Percentiles rank a stretch among this genome's conserved stretches.
These are phyloP conservation scores for Diabrotica balteata DNA, from an alignment of 2,888 invertebrate genomes.

Conservation along the genomic window DNA sequence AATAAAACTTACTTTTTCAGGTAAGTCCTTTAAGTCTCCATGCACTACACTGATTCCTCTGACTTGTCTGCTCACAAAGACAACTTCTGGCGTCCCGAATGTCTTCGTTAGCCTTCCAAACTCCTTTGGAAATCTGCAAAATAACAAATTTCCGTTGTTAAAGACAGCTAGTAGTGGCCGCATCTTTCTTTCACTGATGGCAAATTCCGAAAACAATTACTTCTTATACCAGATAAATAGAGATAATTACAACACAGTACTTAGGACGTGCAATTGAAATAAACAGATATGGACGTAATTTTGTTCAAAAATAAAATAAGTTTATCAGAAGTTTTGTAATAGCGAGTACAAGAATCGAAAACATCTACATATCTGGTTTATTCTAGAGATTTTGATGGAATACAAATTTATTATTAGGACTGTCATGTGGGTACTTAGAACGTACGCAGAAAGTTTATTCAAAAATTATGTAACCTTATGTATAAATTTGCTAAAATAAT, in stretches of 20 bases:
- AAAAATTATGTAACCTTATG: background rate
- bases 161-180: conserved; percentile 17
- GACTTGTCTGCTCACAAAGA: conserved; percentile 17
- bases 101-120: conserved; percentile 21
- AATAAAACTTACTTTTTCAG: conserved; percentile 19
- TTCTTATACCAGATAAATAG: conserved; percentile 19
- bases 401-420: background rate
- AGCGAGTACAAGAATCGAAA: conserved; percentile 1
- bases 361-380: conserved; percentile 3
- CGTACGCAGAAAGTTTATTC: background rate
- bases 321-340: conserved; percentile 15
- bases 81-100: conserved; percentile 3
- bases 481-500: background rate
- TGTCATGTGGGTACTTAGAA: background rate
- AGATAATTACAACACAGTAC: conserved; percentile 19
- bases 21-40: conserved; percentile 25
- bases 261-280: conserved; percentile 1
- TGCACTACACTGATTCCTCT: conserved; percentile 19
- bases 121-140: conserved; percentile 29
- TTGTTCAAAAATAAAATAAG: conserved; percentile 5
- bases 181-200: conserved; percentile 17
- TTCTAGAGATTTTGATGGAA: background rate
- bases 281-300: conserved; percentile 7
- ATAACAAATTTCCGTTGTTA: conserved; percentile 22
- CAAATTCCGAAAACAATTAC: background rate